Evolutionary conservation across 2,113 vertebrate species (phyloP), one percentile per base, ranked within the genome.

Genomic region (Tricholaema leucomelas): DNA sequence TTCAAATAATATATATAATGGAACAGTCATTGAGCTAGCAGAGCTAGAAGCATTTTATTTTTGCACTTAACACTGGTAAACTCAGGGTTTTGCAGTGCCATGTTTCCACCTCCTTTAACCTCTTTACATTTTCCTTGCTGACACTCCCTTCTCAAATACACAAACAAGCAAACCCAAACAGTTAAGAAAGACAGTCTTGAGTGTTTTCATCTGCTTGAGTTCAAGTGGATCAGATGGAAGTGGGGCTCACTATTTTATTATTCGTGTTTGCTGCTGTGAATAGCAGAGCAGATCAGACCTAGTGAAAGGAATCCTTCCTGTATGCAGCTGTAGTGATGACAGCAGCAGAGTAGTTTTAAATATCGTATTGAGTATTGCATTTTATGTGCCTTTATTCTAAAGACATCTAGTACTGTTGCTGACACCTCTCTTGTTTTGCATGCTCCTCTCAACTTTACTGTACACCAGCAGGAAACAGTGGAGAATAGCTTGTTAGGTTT

Each of bases 171-270:
- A 61, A 21, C 21, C 9, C 23, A 50, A 46, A 24, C 24, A 50
- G 23, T 50, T 50, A 50, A 12, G 15, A 14, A 10, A 12, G 16
- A 7, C 2, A 50, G 3, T 63, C 31, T 33, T 14, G 2, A 0
- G 15, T 69, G 6, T 0, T 75, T 84, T 67, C 14, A 5, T 2
- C 25, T 24, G 6, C 15, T 64, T 80, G 19, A 91, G 54, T 80
- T 70, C 23, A 40, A 59, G 28, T 50, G 36, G 80, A 63, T 59
- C 0, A 0, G 73, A 44, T 40, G 19, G 23, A 85, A 83, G 81
- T 67, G 20, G n/a, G 13, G 8, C 19, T 36, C 50, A 80, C 4
- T 73, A 27, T 59, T 87, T 55, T 75, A 25, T 69, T 82, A 19
- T 20, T 77, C 61, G 2, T 77, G 18, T 72, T 72, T 42, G 28